These are phyloP conservation scores for Euplagia quadripunctaria DNA, from an alignment of 2,888 invertebrate species.

Conservation along the genomic window DNA sequence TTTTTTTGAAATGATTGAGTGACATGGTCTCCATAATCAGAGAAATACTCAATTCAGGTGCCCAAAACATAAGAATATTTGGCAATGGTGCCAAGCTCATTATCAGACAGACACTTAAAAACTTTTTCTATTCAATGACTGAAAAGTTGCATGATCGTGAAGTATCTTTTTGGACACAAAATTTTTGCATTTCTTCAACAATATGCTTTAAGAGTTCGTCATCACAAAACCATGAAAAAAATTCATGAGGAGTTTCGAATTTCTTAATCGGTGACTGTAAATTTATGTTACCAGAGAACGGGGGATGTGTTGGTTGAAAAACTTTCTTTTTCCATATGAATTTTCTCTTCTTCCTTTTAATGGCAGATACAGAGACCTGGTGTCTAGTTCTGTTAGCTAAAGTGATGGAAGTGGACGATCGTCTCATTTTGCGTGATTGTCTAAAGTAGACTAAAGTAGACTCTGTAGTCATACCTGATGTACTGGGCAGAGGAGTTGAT, in stretches of 20 bases:
- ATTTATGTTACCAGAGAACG: neutral
- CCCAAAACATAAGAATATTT: constrained; percentile 23
- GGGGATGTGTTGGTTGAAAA: neutral
- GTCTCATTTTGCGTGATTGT: neutral
- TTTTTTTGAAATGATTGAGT: constrained; percentile 36
- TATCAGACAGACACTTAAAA: constrained; percentile 15
- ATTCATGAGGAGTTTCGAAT: neutral
- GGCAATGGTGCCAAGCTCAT: constrained; percentile 22
- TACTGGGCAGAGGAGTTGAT: no score
- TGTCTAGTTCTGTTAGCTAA: neutral
- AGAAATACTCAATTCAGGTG: constrained; percentile 35
- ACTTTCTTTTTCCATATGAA: neutral
- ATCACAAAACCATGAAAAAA: constrained; percentile 7
- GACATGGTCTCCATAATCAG: constrained; percentile 32
- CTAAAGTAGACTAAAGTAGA: no score
- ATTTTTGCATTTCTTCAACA: neutral
- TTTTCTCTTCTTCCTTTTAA: constrained; percentile 4
- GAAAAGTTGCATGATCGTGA: constrained; percentile 3
- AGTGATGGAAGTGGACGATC: no score
- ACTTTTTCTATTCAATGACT: constrained; percentile 10
- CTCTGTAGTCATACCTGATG: no score
- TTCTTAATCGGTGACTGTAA: neutral
- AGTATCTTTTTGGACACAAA: constrained; percentile 14
- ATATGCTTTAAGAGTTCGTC: neutral
- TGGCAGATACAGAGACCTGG: neutral